Evolutionary conservation across 2,797 vertebrate species (phyloP), one percentile per base, ranked within the genome.

Genomic region (Galago senegalensis): DNA sequence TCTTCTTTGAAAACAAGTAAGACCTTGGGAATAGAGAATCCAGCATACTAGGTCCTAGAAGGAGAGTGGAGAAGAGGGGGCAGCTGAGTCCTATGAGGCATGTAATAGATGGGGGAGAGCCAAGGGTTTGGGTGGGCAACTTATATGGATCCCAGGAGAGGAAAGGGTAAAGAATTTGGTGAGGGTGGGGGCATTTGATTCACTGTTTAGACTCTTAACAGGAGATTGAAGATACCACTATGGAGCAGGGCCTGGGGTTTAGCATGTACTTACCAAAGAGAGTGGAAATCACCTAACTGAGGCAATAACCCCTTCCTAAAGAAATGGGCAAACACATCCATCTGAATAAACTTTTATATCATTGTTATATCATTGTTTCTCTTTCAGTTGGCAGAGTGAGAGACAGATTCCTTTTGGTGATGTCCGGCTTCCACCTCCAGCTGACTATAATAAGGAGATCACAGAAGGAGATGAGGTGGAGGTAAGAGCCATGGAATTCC

Each of bases 1-100:
- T 99, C 97, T 99, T 99, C 96, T 99, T 99, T 98, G 99, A 99
- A 98, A 99, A 99, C 99, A 99, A 99, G 99, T 99, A 99, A 99
- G 99, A 97, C 80, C 67, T 90, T 95, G 93, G 96, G 96, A 94
- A 63, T 98, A 98, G 95, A 89, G 77, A 97, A 95, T 93, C 86
- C 87, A 95, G 83, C 58, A 91, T 87, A 85, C 49, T 91, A 96
- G 37, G 34, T 92, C 21, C 61, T 94, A 43, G 70, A 79, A 92
- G 91, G 70, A 87, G 53, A 63, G 16, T 90, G 53, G 56, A 87
- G 70, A 95, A 80, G 46, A 63, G 89, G 75, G 37, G 34, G 70
- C 4, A 3, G 63, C 89, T 97, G 91, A 96, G 70, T 93, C 82
- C 70, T 77, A 12, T 92, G 94, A 97, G 86, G 73, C 76, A 65